phyloP scores from a whole-genome alignment of 2,888 invertebrate species.

The Melolontha melolontha region DNA sequence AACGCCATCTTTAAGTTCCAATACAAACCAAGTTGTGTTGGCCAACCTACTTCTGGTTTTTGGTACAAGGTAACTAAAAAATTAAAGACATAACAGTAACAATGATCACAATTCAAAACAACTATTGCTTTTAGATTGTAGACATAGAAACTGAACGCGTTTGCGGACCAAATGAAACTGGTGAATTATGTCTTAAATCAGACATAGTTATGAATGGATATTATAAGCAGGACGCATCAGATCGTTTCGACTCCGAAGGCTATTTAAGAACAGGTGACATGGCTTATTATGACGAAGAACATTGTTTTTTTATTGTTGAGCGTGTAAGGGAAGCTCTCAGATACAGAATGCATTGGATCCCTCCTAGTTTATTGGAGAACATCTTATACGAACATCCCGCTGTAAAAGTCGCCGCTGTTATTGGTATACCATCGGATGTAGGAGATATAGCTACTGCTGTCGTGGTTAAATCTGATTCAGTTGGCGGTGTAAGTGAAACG shows the following conservation, averaged over 20 bases:
- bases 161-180: constrained; percentile 65
- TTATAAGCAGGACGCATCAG: constrained; percentile 64
- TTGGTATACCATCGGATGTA: constrained; percentile 59
- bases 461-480: constrained; percentile 43
- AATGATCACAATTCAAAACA: neutral
- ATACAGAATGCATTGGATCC: constrained; percentile 66
- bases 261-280: constrained; percentile 69
- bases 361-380: constrained; percentile 57
- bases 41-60: neutral
- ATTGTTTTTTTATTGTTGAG: constrained; percentile 66
- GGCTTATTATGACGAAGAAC: constrained; percentile 66
- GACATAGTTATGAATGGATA: constrained; percentile 63
- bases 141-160: constrained; percentile 64
- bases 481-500: constrained; percentile 4
- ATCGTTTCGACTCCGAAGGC: constrained; percentile 63
- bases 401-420: constrained; percentile 54
- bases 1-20: neutral
- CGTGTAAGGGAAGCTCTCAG: constrained; percentile 68
- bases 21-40: neutral
- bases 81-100: neutral
- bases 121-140: constrained; percentile 15
- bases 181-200: constrained; percentile 68
- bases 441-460: constrained; percentile 59
- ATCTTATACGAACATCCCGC: constrained; percentile 55
- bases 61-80: constrained; percentile 24